These are phyloP conservation scores for Drosophila azteca DNA, from an alignment of 1,140 invertebrate species.

Conservation along the genomic window DNA sequence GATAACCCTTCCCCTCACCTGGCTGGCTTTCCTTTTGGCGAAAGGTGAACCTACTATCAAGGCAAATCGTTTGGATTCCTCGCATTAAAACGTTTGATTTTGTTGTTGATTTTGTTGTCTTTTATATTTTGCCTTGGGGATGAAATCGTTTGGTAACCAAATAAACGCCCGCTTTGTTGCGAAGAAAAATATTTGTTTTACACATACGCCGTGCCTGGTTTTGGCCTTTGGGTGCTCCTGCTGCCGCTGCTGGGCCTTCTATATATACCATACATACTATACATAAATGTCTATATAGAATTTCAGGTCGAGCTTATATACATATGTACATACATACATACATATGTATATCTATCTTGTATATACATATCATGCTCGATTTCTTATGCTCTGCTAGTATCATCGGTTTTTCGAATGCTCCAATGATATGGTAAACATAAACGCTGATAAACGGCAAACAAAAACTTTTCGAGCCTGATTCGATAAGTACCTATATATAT, in stretches of 20 bases:
- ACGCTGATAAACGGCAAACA: too few relatives aligned
- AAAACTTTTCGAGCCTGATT: background rate
- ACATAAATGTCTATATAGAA: conserved; percentile 18
- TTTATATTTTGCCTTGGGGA: conserved; percentile 25
- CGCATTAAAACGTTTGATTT: conserved; percentile 76
- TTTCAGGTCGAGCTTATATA: conserved; percentile 30
- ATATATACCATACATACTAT: background rate
- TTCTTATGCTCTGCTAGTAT: too few relatives aligned
- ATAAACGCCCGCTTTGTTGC: conserved; percentile 73
- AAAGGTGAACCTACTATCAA: conserved; percentile 45
- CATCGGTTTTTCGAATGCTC: too few relatives aligned
- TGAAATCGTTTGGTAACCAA: conserved; percentile 70
- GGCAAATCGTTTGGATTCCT: conserved; percentile 74
- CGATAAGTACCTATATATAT: background rate
- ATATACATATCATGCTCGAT: too few relatives aligned
- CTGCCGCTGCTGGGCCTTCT: conserved; percentile 37
- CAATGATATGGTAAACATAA: too few relatives aligned
- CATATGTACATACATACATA: conserved; percentile 20
- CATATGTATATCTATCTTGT: too few relatives aligned
- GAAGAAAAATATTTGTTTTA: conserved; percentile 73
- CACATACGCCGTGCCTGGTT: conserved; percentile 58
- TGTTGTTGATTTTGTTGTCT: conserved; percentile 32
- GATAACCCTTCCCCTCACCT: background rate
- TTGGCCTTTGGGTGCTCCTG: conserved; percentile 27
- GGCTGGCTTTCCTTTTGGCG: background rate